Conservation (phyloP, 2,888 invertebrate species). For the Tanytarsus gracilentus region DNA sequence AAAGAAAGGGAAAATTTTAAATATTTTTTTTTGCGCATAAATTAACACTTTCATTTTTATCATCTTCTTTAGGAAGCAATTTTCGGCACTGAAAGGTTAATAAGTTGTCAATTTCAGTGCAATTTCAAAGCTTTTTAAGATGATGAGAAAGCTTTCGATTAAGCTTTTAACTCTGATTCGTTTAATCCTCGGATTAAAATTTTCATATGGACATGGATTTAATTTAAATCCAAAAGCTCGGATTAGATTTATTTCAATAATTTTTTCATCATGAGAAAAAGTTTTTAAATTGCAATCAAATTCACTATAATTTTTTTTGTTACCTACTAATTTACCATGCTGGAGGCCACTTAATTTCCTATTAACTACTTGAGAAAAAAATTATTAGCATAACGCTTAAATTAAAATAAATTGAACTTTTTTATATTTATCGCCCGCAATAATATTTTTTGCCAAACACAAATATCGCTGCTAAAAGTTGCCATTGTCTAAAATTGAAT, state of each 20-base stretch:
- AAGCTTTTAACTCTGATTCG: not conserved
- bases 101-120: conserved; percentile 1
- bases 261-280: too few relatives aligned
- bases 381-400: too few relatives aligned
- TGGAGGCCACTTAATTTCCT: conserved; percentile 20
- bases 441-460: not conserved
- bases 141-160: not conserved
- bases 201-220: too few relatives aligned
- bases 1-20: not conserved
- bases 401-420: too few relatives aligned
- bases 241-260: too few relatives aligned
- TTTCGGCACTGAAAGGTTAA: conserved; percentile 28
- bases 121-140: not conserved
- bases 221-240: too few relatives aligned
- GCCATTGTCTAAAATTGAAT: not conserved
- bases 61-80: conserved; percentile 27
- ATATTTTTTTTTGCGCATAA: conserved; percentile 14
- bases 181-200: not conserved
- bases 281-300: not conserved
- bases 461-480: not conserved
- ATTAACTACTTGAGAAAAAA: conserved; percentile 14
- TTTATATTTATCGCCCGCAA: too few relatives aligned
- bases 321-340: conserved; percentile 18
- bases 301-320: conserved; percentile 18
- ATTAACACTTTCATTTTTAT: not conserved